Conservation (phyloP, 2,113 vertebrate species). For the Hippocampus comes region DNA sequence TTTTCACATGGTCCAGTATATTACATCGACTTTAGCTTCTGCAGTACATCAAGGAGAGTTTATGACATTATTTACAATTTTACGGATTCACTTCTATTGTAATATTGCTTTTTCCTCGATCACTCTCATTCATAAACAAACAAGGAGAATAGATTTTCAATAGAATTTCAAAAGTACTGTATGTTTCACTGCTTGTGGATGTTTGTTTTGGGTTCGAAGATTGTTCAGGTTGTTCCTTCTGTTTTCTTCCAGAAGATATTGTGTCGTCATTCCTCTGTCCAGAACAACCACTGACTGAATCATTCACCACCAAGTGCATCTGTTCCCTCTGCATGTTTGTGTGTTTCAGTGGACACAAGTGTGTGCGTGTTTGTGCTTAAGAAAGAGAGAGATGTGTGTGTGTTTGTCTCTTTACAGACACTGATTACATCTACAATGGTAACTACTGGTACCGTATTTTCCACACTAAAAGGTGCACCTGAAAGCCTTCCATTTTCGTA, state of each 20-base stretch:
- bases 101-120: neutral
- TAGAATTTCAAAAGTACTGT: neutral
- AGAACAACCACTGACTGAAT: constrained; percentile 48
- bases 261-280: constrained; percentile 32
- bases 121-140: neutral
- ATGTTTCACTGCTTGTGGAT: neutral
- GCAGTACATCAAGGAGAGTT: neutral
- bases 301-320: constrained; percentile 27
- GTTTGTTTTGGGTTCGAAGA: neutral
- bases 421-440: constrained; percentile 14
- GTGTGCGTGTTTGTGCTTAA: constrained; percentile 8
- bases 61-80: neutral
- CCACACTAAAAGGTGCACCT: too few species aligned
- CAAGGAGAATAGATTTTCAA: neutral
- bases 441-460: neutral
- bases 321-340: constrained; percentile 18
- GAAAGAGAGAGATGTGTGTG: constrained; percentile 20
- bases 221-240: constrained; percentile 10
- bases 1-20: too few species aligned
- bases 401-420: constrained; percentile 31
- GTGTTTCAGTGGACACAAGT: neutral
- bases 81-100: too few species aligned
- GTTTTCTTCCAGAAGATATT: constrained; percentile 48
- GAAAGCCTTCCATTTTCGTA: too few species aligned
- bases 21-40: too few species aligned